Evolutionary conservation across 2,797 vertebrate genomes (phyloP), one percentile per base, ranked within the genome.

Genomic region (Propithecus deckenii): DNA sequence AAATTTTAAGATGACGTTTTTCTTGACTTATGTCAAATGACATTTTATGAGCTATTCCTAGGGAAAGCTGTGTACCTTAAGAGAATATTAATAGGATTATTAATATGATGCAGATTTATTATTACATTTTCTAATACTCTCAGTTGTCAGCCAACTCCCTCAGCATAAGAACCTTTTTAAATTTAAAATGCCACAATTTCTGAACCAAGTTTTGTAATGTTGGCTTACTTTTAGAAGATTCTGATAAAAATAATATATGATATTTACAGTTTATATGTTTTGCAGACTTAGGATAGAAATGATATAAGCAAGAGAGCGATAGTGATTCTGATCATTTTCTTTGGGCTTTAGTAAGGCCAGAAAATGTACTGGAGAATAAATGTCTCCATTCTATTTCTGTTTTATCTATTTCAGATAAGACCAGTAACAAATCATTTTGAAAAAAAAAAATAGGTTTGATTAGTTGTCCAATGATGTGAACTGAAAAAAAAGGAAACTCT

Each of bases 381-480:
- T 74, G 10, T 3, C 86, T 32, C 30, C 20, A 25, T 80, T 65
- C 71, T 94, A 32, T 75, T 78, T 96, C 83, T 95, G 43, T 89
- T 63, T 94, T 91, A 17, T n/a, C 35, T 91, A 57, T 15, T 71
- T 96, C 41, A 46, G 55, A 35, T 76, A 75, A 92, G 50, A 55
- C 83, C 41, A 9, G 35, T 94, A 87, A 83, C 41, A 67, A 97
- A 72, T 28, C 71, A 91, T 35, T 83, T 89, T 80, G 69, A 28
- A 85, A 87, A 74, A 86, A 38, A 65, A 74, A 86, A 61, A 69
- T 15, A 50, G 9, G 25, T 94, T 96, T 96, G 81, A 87, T 96
- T 94, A 89, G 25, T 95, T 96, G n/a, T 84, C 74, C 78, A 88
- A 72, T 90, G 72, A 83, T 84, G 93, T 52, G 20, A 91, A 43